Percentiles rank a stretch among this genome's conserved stretches.
Evolutionary conservation across 2,797 vertebrate species (phyloP).

Genomic region (Diplodus sargus): DNA sequence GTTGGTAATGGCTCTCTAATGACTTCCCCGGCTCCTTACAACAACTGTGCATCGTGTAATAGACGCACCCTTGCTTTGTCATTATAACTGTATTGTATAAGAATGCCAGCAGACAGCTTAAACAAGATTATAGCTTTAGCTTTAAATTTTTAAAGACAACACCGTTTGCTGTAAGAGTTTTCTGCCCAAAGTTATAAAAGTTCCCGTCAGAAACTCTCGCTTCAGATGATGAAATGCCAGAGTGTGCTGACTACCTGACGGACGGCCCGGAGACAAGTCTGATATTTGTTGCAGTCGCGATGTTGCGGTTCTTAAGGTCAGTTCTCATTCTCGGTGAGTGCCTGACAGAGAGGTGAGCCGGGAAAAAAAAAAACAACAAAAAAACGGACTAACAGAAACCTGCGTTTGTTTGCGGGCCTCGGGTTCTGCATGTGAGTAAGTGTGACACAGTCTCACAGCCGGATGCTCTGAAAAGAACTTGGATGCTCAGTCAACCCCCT

Average conservation of each 20-base stretch:
- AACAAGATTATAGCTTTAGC: no score
- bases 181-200: constrained; percentile 30
- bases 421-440: not conserved
- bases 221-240: constrained; percentile 47
- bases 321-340: constrained; percentile 8
- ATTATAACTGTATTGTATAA: not conserved
- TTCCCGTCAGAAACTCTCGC: constrained; percentile 42
- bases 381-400: constrained; percentile 13
- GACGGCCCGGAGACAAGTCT: constrained; percentile 31
- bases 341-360: constrained; percentile 8
- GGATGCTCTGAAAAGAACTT: constrained; percentile 16
- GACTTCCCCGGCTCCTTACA: constrained; percentile 15
- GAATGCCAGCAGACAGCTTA: not conserved
- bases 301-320: constrained; percentile 56
- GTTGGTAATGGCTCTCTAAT: constrained; percentile 33
- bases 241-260: constrained; percentile 28
- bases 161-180: not conserved
- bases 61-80: constrained; percentile 2
- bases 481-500: constrained; percentile 41
- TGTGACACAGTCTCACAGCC: constrained; percentile 8
- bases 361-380: not conserved
- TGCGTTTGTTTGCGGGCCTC: constrained; percentile 7
- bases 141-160: not conserved
- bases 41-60: not conserved
- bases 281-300: constrained; percentile 35